phyloP scores from a whole-genome alignment of 2,113 vertebrate species.

The Anoura caudifer region DNA sequence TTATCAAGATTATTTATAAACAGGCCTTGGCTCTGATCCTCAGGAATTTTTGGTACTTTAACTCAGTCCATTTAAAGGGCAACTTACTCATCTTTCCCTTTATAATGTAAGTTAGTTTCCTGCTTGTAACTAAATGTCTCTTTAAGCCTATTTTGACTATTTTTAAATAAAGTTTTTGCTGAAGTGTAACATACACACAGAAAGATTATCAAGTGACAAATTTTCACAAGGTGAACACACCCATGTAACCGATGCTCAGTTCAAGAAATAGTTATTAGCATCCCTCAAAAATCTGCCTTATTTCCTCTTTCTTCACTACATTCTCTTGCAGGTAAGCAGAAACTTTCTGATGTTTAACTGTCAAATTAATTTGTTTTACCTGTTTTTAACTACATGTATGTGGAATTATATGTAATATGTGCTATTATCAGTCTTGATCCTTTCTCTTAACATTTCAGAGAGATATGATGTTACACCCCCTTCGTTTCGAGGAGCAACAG shows the following conservation, averaged over 20 bases:
- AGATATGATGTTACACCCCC: not conserved
- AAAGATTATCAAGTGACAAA: not conserved
- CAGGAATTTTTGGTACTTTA: conserved; percentile 4
- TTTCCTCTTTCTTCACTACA: not conserved
- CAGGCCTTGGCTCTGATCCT: not conserved
- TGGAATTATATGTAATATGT: not conserved
- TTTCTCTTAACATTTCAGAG: not conserved
- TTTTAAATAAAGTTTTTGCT: conserved; percentile 11
- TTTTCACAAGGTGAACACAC: not conserved
- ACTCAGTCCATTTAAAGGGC: not conserved
- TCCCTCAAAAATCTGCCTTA: not conserved
- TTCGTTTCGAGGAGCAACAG: not conserved
- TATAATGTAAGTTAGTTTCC: conserved; percentile 17
- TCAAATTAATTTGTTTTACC: not conserved
- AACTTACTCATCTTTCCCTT: not conserved
- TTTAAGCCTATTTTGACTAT: not conserved
- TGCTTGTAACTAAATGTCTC: not conserved
- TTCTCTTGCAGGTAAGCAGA: not conserved
- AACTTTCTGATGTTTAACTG: not conserved
- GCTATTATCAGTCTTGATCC: not conserved
- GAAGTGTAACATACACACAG: not conserved
- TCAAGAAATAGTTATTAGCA: not conserved
- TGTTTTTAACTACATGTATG: not conserved
- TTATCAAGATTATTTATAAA: conserved; percentile 4
- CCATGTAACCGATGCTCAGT: not conserved